phyloP scores from a whole-genome alignment of 2,113 vertebrate species.

The Sarotherodon lohbergeri region DNA sequence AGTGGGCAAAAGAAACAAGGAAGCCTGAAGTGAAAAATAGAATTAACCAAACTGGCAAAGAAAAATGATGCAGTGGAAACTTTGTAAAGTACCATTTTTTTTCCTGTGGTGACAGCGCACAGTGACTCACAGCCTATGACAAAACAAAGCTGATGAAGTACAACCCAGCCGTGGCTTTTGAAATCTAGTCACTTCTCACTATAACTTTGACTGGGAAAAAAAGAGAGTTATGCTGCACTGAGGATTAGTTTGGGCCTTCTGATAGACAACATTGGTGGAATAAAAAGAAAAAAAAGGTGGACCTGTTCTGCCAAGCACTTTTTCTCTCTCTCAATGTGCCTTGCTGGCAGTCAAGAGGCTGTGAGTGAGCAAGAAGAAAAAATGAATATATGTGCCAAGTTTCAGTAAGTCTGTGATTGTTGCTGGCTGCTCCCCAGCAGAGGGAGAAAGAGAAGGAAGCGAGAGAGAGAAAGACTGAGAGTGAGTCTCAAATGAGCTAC shows the following conservation, averaged over 20 bases:
- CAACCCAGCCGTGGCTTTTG: neutral
- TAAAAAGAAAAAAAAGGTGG: slow-evolving; percentile 5
- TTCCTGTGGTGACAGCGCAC: neutral
- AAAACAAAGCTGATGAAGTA: neutral
- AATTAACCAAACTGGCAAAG: neutral
- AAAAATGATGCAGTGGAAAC: neutral
- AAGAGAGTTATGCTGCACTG: neutral
- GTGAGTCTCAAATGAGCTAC: slow-evolving; percentile 13
- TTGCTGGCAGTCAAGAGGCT: slow-evolving; percentile 34
- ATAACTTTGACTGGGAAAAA: neutral
- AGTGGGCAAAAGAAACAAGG: neutral
- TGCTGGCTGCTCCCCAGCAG: slow-evolving; percentile 35
- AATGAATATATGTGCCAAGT: slow-evolving; percentile 24
- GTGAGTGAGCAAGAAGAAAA: slow-evolving; percentile 17
- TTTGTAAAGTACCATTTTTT: neutral
- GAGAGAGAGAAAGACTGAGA: neutral
- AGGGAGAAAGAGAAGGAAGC: slow-evolving; percentile 2
- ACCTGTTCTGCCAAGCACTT: slow-evolving; percentile 26
- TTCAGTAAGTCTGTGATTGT: slow-evolving; percentile 47
- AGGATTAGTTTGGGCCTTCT: neutral
- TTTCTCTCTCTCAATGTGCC: slow-evolving; percentile 1
- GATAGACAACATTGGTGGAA: neutral
- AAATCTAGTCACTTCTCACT: neutral
- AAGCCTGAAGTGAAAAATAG: neutral
- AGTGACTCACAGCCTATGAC: neutral